Base-by-base conservation (phyloP, 2,797 vertebrate species). In the Philypnodon macrostomus region DNA sequence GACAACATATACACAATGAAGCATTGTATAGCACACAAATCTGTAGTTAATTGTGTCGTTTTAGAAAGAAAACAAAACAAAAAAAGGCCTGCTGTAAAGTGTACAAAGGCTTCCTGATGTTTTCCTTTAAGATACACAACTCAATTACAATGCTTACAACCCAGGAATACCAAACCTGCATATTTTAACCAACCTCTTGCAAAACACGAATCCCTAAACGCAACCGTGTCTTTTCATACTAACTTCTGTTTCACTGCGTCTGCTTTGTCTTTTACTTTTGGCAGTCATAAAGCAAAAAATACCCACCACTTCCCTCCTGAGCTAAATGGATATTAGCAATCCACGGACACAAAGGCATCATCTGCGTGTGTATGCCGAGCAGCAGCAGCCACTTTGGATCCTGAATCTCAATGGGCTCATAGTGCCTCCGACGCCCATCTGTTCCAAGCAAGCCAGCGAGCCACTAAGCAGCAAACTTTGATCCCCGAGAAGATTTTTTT, bases 391-490 rank as follows among this genome's bases (percentile, higher is more conserved):
- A 88, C 88, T 88, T 88, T 88, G 87, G 85, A 87, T 89, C 72
- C 81, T 80, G 84, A 86, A 87, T 91, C 90, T 90, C 87, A 81
- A 81, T 87, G 80, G 88, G 83, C 85, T 86, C 85, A 78, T 73
- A 70, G 83, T 86, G 79, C 85, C 85, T 86, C 85, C 87, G 81
- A 83, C 85, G 85, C 84, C 90, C 90, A 90, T 90, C 90, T 92
- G 90, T 88, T 91, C 84, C 85, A 58, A 85, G 75, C 64, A 77
- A 85, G 77, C 70, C 86, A 84, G 85, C 72, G 55, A 85, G 83
- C 77, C 81, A 83, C 86, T 82, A 81, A 86, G 87, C 83, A 75
- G 81, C 80, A 88, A 89, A 89, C 87, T 90, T 90, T 89, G 87
- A 89, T 89, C 88, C 85, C 84, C 58, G 52, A 81, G 86, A 88